phyloP scores from a whole-genome alignment of 2,888 invertebrate genomes.

The Priocnemis perturbator region DNA sequence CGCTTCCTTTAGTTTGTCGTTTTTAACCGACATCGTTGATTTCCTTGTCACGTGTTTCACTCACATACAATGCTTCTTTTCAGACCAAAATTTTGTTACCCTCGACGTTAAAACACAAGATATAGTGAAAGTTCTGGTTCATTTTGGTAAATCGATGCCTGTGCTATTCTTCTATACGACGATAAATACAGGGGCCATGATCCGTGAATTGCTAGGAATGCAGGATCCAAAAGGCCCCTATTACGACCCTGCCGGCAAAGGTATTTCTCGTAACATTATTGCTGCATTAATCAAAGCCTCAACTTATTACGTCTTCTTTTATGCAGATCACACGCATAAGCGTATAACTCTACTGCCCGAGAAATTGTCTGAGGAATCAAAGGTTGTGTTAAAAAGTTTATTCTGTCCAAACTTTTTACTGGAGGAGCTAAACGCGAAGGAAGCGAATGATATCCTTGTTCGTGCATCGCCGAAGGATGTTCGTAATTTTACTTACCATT shows the following conservation, averaged over 20 bases:
- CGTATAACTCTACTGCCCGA: conserved; percentile 88
- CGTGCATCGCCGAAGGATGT: conserved; percentile 83
- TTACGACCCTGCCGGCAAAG: conserved; percentile 77
- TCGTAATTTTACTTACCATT: conserved; percentile 32
- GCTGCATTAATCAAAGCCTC: background rate
- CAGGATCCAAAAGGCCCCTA: conserved; percentile 76
- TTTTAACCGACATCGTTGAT: too few species aligned
- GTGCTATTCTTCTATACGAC: conserved; percentile 89
- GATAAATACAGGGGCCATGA: conserved; percentile 81
- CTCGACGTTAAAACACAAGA: conserved; percentile 83
- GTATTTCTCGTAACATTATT: conserved; percentile 58
- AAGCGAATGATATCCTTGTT: conserved; percentile 89
- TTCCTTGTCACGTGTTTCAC: background rate
- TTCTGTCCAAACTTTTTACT: conserved; percentile 77
- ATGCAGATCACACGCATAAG: conserved; percentile 80
- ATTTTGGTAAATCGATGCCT: conserved; percentile 86
- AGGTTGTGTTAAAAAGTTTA: conserved; percentile 80
- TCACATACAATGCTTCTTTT: conserved; percentile 6
- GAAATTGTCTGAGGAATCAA: conserved; percentile 81
- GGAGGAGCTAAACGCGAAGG: conserved; percentile 84
- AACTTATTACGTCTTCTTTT: conserved; percentile 22
- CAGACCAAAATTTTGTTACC: conserved; percentile 74
- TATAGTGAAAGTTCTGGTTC: conserved; percentile 85
- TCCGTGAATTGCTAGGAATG: conserved; percentile 85
- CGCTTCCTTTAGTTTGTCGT: too few species aligned